Conservation (phyloP, 2,888 invertebrate genomes). For the Melolontha melolontha region DNA sequence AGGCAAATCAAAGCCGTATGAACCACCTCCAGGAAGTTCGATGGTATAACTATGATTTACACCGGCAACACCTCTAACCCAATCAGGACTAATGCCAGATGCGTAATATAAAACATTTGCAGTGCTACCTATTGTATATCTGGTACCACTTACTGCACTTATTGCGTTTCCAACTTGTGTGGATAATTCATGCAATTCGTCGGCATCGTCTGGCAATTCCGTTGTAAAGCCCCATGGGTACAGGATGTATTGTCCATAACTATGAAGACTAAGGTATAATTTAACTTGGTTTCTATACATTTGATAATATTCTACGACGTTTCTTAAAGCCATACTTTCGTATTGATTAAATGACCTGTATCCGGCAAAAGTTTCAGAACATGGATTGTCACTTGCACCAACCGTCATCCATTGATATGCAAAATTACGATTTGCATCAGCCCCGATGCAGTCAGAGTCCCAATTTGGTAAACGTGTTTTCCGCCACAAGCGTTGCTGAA, state of each 20-base stretch:
- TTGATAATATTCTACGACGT: constrained; percentile 52
- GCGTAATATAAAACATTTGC: constrained; percentile 67
- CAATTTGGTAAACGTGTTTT: constrained; percentile 49
- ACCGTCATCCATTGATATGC: constrained; percentile 75
- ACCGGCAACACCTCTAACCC: constrained; percentile 69
- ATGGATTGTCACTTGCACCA: constrained; percentile 60
- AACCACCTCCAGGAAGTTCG: constrained; percentile 72
- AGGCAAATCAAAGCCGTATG: constrained; percentile 70
- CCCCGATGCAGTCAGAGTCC: constrained; percentile 47
- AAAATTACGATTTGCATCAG: constrained; percentile 64
- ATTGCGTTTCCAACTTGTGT: constrained; percentile 65
- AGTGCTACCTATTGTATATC: constrained; percentile 64
- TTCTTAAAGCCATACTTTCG: constrained; percentile 68
- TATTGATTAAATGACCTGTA: constrained; percentile 65
- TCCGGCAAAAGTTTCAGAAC: constrained; percentile 67
- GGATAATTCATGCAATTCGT: constrained; percentile 65
- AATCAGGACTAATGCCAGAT: constrained; percentile 76
- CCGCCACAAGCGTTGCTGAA: constrained; percentile 53
- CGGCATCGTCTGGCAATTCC: constrained; percentile 65
- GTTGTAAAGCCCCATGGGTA: constrained; percentile 77
- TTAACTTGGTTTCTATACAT: too few species aligned
- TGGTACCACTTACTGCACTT: constrained; percentile 53
- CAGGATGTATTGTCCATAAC: constrained; percentile 76
- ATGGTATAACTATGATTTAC: constrained; percentile 73
- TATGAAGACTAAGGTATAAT: constrained; percentile 79